Percentiles rank a stretch among this genome's conserved stretches.
Conservation (phyloP, 2,113 vertebrate species). For the Cebidichthys violaceus region DNA sequence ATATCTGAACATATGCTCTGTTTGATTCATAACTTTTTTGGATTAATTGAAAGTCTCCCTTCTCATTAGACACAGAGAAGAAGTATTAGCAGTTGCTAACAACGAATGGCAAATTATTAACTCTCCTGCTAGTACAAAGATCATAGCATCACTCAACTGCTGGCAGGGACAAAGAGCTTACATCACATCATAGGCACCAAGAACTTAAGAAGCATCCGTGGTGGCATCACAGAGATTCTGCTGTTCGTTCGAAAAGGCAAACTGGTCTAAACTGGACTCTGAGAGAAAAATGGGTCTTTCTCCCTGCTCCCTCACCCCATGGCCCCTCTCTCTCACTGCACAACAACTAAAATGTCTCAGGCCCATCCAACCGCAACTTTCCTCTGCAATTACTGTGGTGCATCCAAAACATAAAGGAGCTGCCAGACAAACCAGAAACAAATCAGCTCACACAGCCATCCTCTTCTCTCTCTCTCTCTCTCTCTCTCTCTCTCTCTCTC, state of each 20-base stretch:
- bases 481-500: conserved; percentile 8
- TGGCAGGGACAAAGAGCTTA: conserved; percentile 18
- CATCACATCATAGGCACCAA: conserved; percentile 18
- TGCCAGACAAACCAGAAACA: conserved; percentile 59
- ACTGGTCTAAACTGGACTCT: conserved; percentile 71
- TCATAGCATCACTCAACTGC: conserved; percentile 24
- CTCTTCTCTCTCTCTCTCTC: not conserved
- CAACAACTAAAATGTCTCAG: conserved; percentile 45
- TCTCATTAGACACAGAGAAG: not conserved
- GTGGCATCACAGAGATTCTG: conserved; percentile 31
- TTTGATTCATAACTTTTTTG: not conserved
- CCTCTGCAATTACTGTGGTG: conserved; percentile 62
- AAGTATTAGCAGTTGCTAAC: not conserved
- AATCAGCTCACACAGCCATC: conserved; percentile 21
- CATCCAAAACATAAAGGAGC: conserved; percentile 57
- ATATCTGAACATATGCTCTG: not conserved
- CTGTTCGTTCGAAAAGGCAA: conserved; percentile 42
- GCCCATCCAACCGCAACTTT: conserved; percentile 59
- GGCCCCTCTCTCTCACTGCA: conserved; percentile 10
- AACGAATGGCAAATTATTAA: conserved; percentile 42
- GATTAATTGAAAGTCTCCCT: not conserved
- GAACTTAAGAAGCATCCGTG: conserved; percentile 9
- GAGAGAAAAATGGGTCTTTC: conserved; percentile 42
- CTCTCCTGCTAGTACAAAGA: conserved; percentile 14
- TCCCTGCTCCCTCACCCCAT: conserved; percentile 6